These are phyloP conservation scores for Larimichthys crocea DNA, from an alignment of 2,113 vertebrate genomes.

Conservation along the genomic window DNA sequence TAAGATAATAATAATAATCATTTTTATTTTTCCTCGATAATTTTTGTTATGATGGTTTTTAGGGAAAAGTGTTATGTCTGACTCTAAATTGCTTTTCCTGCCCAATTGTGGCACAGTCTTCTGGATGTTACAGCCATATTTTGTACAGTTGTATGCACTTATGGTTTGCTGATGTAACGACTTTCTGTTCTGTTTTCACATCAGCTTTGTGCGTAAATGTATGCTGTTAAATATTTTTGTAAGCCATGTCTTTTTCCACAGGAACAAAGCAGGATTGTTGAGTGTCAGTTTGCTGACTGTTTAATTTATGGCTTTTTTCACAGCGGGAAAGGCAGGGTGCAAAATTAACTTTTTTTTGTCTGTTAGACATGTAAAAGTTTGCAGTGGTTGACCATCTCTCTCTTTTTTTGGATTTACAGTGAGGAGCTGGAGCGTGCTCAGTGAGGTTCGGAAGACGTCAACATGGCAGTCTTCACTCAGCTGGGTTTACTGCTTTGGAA, in stretches of 20 bases:
- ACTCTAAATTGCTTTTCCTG: not conserved
- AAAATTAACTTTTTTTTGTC: not conserved
- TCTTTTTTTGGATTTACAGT: slow-evolving; percentile 79
- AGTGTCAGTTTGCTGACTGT: not conserved
- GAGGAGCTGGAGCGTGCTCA: slow-evolving; percentile 82
- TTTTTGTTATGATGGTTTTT: not conserved
- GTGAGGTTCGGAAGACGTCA: slow-evolving; percentile 71
- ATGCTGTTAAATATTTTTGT: not conserved
- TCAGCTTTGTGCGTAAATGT: not conserved
- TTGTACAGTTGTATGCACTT: not conserved
- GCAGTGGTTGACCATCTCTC: slow-evolving; percentile 17
- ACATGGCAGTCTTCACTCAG: slow-evolving; percentile 94
- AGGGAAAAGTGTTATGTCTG: not conserved
- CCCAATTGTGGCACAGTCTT: no score
- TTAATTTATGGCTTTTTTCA: not conserved
- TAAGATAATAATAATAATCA: not conserved
- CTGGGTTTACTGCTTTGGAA: slow-evolving; percentile 97
- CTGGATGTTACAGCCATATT: not conserved
- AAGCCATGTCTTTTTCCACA: not conserved
- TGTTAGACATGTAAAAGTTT: not conserved
- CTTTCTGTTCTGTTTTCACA: slow-evolving; percentile 51
- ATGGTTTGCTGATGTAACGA: not conserved
- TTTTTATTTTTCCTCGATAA: not conserved
- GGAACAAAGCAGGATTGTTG: not conserved
- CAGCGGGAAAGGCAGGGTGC: not conserved